Conservation (phyloP, 2,888 invertebrate genomes). For the Macaria liturata region DNA sequence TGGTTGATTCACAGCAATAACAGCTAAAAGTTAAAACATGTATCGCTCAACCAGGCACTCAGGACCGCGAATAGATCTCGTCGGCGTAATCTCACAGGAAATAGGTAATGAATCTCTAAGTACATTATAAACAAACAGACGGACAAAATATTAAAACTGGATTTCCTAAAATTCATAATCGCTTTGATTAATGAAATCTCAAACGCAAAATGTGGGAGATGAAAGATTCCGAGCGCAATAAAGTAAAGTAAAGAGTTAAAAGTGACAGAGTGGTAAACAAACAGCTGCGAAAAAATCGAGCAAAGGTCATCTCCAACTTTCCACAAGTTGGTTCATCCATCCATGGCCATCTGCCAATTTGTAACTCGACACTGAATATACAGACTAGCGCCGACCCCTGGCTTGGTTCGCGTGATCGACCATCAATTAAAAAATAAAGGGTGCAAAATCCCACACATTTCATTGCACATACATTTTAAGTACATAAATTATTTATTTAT, state of each 20-base stretch:
- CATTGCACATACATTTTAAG: no score
- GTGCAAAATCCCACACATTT: no score
- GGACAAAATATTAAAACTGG: constrained; percentile 13
- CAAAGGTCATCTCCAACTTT: constrained; percentile 21
- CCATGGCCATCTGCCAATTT: constrained; percentile 26
- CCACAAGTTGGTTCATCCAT: constrained; percentile 13
- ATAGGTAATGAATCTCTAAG: constrained; percentile 15
- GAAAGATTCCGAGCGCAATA: constrained; percentile 19
- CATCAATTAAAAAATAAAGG: no score
- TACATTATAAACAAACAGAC: constrained; percentile 19
- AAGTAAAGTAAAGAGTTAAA: constrained; percentile 17
- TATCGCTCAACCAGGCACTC: no score
- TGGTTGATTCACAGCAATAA: no score
- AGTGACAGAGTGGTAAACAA: constrained; percentile 22
- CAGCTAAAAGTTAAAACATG: no score
- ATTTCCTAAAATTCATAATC: constrained; percentile 8
- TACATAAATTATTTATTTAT: no score
- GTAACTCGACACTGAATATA: constrained; percentile 10
- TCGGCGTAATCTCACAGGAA: neutral
- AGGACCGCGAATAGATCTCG: no score
- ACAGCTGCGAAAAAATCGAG: constrained; percentile 15
- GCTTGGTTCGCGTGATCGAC: constrained; percentile 2
- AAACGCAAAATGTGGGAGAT: constrained; percentile 20
- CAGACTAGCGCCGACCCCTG: constrained; percentile 1
- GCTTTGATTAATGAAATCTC: constrained; percentile 15